A percentile compares a stretch with the other conserved stretches of the same genome.
Evolutionary conservation across 1,140 invertebrate genomes (phyloP).

Genomic region (Tetramorium alpestre): DNA sequence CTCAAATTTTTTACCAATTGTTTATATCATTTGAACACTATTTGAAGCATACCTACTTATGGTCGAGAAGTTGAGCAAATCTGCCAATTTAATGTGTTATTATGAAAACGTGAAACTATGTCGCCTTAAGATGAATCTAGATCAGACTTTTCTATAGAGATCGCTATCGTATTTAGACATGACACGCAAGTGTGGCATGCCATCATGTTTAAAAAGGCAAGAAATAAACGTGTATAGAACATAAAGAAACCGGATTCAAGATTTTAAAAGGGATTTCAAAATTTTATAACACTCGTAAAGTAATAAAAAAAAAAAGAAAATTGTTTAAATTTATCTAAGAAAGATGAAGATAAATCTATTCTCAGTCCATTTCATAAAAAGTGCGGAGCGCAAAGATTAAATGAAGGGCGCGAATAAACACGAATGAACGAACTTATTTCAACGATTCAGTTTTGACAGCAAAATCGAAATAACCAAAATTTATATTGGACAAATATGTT

Average conservation of each 20-base stretch:
- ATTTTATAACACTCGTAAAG: not conserved
- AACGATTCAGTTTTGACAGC: too few relatives aligned
- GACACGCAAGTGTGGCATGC: not conserved
- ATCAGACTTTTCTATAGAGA: not conserved
- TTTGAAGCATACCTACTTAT: not conserved
- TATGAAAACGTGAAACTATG: constrained; percentile 7
- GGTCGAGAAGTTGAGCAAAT: not conserved
- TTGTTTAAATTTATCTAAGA: too few relatives aligned
- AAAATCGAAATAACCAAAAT: too few relatives aligned
- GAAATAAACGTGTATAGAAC: not conserved
- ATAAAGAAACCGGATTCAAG: not conserved
- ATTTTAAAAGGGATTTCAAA: not conserved
- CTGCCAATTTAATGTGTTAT: not conserved
- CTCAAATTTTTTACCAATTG: too few relatives aligned
- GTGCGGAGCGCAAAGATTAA: too few relatives aligned
- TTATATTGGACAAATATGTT: too few relatives aligned
- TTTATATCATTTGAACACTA: too few relatives aligned
- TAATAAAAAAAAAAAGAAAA: not conserved
- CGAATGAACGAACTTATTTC: too few relatives aligned
- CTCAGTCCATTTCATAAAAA: too few relatives aligned
- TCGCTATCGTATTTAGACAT: not conserved
- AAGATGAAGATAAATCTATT: too few relatives aligned
- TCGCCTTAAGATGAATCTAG: not conserved
- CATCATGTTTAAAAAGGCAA: not conserved
- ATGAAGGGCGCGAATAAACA: too few relatives aligned